Base-by-base conservation (phyloP, 1,140 invertebrate species). In the Apis cerana region DNA sequence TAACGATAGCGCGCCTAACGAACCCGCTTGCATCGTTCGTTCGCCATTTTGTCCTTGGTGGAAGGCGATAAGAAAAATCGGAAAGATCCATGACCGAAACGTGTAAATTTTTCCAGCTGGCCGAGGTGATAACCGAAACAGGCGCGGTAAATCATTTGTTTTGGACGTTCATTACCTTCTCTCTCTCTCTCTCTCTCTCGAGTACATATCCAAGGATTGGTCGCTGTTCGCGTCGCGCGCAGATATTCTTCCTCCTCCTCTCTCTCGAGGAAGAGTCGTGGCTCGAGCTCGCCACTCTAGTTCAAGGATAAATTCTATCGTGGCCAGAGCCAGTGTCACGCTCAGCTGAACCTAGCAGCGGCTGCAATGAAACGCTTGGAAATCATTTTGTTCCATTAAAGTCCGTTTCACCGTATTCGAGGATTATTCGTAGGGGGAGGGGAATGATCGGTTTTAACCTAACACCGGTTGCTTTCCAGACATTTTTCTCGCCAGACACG, bases 271-370 rank as follows among this genome's bases (percentile, higher is more conserved):
- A 15, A 61, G 48, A 77, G 19, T 50, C 27, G 54, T 10, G 59
- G 52, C 65, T 68, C n/a, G 58, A 54, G 27, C 33, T 74, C 48
- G 27, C 27, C 59, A 52, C 70, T 23, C 50, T 48, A 65, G 74
- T 82, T 77, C 74, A 77, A 61, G 80, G 80, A 82, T 82, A 69
- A 69, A 77, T 82, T 58, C 48, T 82, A 68, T 68, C 62, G 50
- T 33, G 50, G 11, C 23, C 43, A 43, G 58, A 72, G 64, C 54
- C 80, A 69, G 77, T 82, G 80, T 82, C 75, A 82, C 80, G 80
- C 74, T 82, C 80, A 77, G 80, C 65, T 82, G 80, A 75, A 82
- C 59, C 80, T 7, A 7, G 4, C 33, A 17, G 48, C 21, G 64
- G 72, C 76, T 58, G 61, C n/a, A 21, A 52, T 62, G 70, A 64